Percentiles rank a stretch among this genome's conserved stretches.
phyloP scores from a whole-genome alignment of 1,140 invertebrate species.

The Dolichoris vasculosae region DNA sequence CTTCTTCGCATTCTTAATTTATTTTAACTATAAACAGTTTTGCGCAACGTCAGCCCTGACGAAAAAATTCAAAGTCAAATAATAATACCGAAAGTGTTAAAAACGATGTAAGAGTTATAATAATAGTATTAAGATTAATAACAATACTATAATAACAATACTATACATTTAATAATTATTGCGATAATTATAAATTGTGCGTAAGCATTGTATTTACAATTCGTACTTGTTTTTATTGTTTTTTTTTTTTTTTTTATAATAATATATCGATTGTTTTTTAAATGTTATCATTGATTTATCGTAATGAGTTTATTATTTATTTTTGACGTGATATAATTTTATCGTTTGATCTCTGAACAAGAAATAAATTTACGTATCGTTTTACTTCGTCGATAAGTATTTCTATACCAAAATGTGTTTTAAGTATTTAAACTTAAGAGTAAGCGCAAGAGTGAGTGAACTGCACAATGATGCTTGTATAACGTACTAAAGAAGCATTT shows the following conservation, averaged over 20 bases:
- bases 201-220: background rate
- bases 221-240: no score
- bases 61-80: slow-evolving; percentile 57
- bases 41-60: slow-evolving; percentile 63
- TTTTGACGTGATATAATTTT: background rate
- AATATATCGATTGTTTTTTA: background rate
- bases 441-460: slow-evolving; percentile 21
- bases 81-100: slow-evolving; percentile 45
- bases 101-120: background rate
- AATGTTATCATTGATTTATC: background rate
- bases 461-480: background rate
- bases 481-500: slow-evolving; percentile 33
- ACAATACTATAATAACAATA: background rate
- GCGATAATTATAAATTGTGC: slow-evolving; percentile 18
- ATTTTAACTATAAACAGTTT: slow-evolving; percentile 88
- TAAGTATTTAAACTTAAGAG: slow-evolving; percentile 20
- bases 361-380: background rate
- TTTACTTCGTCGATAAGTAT: background rate
- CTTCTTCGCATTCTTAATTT: slow-evolving; percentile 87
- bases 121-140: slow-evolving; percentile 22
- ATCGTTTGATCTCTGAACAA: background rate
- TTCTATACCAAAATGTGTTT: background rate
- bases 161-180: background rate
- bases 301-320: background rate
- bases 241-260: background rate